phyloP scores from a whole-genome alignment of 2,888 invertebrate genomes.

The Synergus laeviventris region DNA sequence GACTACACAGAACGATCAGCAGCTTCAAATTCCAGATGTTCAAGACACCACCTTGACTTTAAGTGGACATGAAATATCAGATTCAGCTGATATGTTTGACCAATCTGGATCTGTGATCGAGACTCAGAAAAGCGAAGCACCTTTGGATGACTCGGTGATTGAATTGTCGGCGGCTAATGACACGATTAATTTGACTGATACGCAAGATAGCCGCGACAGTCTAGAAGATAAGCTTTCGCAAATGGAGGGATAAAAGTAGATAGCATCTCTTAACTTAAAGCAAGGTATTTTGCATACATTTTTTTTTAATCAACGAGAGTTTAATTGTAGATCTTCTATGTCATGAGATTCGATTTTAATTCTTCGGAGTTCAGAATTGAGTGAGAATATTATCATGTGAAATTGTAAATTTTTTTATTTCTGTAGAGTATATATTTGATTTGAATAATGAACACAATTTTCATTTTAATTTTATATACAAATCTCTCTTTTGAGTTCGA shows the following conservation, averaged over 20 bases:
- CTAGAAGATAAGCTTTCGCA: conserved; percentile 73
- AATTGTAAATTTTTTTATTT: neutral
- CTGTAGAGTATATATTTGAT: neutral
- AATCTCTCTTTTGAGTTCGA: neutral
- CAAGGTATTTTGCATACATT: neutral
- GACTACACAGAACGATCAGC: conserved; percentile 43
- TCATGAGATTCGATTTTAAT: neutral
- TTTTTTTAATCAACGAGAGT: neutral
- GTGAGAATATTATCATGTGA: neutral
- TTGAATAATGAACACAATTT: neutral
- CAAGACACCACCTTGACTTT: conserved; percentile 47
- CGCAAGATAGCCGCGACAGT: conserved; percentile 73
- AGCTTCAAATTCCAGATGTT: conserved; percentile 48
- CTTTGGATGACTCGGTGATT: conserved; percentile 63
- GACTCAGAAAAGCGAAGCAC: conserved; percentile 51
- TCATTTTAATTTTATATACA: neutral
- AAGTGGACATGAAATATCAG: conserved; percentile 60
- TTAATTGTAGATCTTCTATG: neutral
- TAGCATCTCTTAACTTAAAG: conserved; percentile 1
- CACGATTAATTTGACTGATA: conserved; percentile 71
- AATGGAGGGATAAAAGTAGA: conserved; percentile 69
- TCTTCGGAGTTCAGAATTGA: neutral
- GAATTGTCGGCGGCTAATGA: conserved; percentile 62
- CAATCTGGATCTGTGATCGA: conserved; percentile 56
- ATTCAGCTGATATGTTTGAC: conserved; percentile 66